Evolutionary conservation across 2,113 vertebrate species (phyloP), one percentile per base, ranked within the genome.

Genomic region (Clupea harengus): DNA sequence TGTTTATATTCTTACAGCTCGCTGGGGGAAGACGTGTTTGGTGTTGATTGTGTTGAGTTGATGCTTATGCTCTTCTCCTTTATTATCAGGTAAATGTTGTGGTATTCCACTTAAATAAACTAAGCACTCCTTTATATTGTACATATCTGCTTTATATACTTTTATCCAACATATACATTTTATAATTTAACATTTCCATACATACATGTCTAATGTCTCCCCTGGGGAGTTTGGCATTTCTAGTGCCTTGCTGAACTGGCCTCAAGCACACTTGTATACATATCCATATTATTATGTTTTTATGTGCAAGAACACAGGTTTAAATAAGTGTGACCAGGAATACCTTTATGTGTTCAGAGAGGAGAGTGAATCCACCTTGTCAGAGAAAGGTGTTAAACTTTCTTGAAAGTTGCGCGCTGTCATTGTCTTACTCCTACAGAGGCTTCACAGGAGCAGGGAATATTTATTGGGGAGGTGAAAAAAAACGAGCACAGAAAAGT

Each of bases 1-100:
- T 89, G 89, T 91, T 92, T 86, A 91, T 89, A 88, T 84, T 86
- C 89, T 90, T 85, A 88, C 67, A 72, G 52, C 13, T 15, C 6
- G 20, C 18, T 18, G 54, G 85, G 25, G 87, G 83, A 81, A 82
- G 85, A 89, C 50, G 32, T 82, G 83, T 88, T 89, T 85, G 64
- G 72, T 60, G 72, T 85, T 85, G 81, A 89, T 83, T 81, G 15
- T 64, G 60, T 81, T 84, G 89, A 78, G 54, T 8, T 81, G 22
- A 82, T 81, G 45, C 86, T 83, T 91, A 84, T 84, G n/a, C n/a
- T n/a, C n/a, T n/a, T n/a, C n/a, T n/a, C n/a, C n/a, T n/a, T n/a
- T n/a, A n/a, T n/a, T n/a, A n/a, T 84, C 47, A 28, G 72, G n/a
- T 2, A 22, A 45, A 46, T 78, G 45, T 87, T 86, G 49, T 82